Base-by-base conservation (phyloP, 2,113 vertebrate genomes). In the Hipposideros armiger region DNA sequence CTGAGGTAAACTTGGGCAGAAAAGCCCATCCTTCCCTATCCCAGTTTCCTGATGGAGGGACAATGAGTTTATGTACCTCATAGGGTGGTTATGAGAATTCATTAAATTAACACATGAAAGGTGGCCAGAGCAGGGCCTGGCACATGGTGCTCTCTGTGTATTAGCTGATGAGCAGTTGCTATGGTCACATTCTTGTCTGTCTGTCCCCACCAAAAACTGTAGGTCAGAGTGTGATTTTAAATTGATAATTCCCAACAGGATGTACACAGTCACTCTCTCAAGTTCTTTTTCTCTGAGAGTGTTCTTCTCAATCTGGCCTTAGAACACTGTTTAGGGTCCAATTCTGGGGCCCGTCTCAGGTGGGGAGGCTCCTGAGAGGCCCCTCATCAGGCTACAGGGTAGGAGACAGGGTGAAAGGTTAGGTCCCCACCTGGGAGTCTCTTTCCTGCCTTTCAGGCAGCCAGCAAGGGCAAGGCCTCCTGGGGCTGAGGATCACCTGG, bases 31-130 rank as follows among this genome's bases (percentile, higher is more conserved):
- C 22, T 60, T 54, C 28, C 1, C 7, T 28, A 45, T 67, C 90
- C 94, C 78, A n/a, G 96, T 95, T 90, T 97, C 87, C 81, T 81
- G 16, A 62, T 13, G n/a, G 8, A 62, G 66, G 82, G 26, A 88
- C 64, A 42, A 90, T 2, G 47, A 87, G 32, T 45, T 28, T 66
- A 10, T 50, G 62, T 40, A 17, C 17, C 24, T 50, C 24, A 19
- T 0, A 80, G 54, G 20, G 60, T 47, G n/a, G 40, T 28, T 30
- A 32, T 15, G 17, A 73, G 74, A 81, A 83, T 89, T 88, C 83
- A 62, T 32, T 62, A 40, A 84, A 67, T 42, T 69, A 22, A 76
- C 64, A 80, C 13, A 50, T 0, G 7, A 58, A 72, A 95, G 69
- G 56, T 0, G 0, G 66, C 32, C 24, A 40, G 56, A 80, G 72